Conservation (phyloP, 1,140 invertebrate genomes). For the Acromyrmex charruanus region DNA sequence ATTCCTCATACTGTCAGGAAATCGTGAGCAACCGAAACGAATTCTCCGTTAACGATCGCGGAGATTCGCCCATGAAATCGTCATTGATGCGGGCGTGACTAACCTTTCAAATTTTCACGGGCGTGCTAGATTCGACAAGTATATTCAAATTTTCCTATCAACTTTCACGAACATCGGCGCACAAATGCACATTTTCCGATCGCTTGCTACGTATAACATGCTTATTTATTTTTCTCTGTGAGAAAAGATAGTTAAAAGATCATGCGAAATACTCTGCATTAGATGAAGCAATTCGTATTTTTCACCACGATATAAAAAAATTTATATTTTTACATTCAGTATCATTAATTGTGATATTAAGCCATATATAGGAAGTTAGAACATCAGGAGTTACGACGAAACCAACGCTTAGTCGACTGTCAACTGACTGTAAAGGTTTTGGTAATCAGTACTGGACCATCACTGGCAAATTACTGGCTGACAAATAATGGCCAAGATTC, state of each 20-base stretch:
- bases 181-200: neutral
- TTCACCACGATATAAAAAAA: neutral
- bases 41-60: conserved; percentile 73
- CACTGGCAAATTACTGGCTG: too few relatives aligned
- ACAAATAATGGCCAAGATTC: too few relatives aligned
- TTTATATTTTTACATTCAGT: neutral
- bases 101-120: conserved; percentile 31
- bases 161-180: neutral
- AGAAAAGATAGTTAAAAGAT: neutral
- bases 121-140: conserved; percentile 13
- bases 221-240: neutral
- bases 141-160: conserved; percentile 49
- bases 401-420: too few relatives aligned
- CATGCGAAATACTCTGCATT: neutral
- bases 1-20: conserved; percentile 59
- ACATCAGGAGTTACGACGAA: too few relatives aligned
- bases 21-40: conserved; percentile 63
- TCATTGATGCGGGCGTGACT: conserved; percentile 49
- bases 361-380: too few relatives aligned
- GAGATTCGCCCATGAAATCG: conserved; percentile 72
- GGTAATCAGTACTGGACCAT: too few relatives aligned
- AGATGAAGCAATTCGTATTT: neutral
- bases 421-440: too few relatives aligned
- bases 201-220: neutral
- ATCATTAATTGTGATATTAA: neutral